Base-by-base conservation (phyloP, 2,888 invertebrate species). In the Troides helena region DNA sequence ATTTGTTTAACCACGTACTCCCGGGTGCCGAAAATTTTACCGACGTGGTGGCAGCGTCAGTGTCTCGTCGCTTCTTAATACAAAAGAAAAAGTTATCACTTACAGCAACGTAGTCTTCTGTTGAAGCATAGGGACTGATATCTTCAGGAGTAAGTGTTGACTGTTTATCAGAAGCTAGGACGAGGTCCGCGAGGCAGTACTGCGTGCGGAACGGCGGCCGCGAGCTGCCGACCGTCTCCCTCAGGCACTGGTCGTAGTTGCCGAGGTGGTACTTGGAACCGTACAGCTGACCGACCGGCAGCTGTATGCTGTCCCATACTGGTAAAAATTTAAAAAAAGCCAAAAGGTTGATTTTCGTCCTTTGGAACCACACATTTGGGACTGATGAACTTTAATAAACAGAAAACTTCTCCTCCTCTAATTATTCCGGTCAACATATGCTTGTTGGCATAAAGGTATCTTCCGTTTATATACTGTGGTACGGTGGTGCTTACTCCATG, bases 231-330 rank as follows among this genome's bases (percentile, higher is more conserved):
- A 80, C 80, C 6, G 80, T 80, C 0, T 78, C 75, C 2, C 75
- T 72, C 17, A 85, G 62, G 50, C 85, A 85, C 67, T 85, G 80
- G 61, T 85, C 85, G 66, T 78, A 85, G 71, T 78, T 82, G 0
- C 85, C 85, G 0, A 82, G 64, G 23, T 81, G 78, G 25, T 75
- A 69, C 5, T 71, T 73, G 0, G 75, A 75, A 0, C 84, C 85
- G 57, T 78, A 82, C 4, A 85, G 74, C 0, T 75, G 76, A 0
- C 85, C 85, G 4, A 72, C 68, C 6, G 85, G 84, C 4, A 76
- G 73, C 36, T 83, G 81, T 70, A 80, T 82, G 0, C 85, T 79
- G 57, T 85, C 84, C 82, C 84, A 84, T 5, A 82, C 85, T 85
- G 73, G 56, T 30, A 30, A 71, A 67, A 58, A 61, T 59, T 63